These are phyloP conservation scores for Lissocephala sabroskyi DNA, from an alignment of 2,888 invertebrate genomes.

Conservation along the genomic window DNA sequence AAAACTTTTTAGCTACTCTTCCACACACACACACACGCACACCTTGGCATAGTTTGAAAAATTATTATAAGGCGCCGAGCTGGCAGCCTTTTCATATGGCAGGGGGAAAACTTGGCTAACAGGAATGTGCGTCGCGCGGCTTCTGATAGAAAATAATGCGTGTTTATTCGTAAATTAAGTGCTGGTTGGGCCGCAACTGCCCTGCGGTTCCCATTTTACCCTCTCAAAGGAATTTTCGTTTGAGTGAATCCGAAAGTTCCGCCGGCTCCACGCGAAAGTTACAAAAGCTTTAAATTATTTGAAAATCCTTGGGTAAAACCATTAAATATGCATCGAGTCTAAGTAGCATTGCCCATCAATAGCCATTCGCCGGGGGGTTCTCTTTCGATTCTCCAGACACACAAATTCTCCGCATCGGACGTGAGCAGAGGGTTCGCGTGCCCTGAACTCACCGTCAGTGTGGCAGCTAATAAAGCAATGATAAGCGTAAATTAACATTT, in stretches of 20 bases:
- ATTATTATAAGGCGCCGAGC: slow-evolving; percentile 62
- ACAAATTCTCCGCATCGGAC: no score
- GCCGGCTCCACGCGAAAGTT: not conserved
- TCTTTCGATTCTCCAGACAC: no score
- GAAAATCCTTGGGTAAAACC: slow-evolving; percentile 2
- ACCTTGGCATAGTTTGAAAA: slow-evolving; percentile 39
- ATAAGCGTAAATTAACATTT: slow-evolving; percentile 23
- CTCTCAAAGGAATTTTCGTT: slow-evolving; percentile 47
- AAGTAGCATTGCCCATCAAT: slow-evolving; percentile 43
- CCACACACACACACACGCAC: slow-evolving; percentile 11
- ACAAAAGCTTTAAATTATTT: not conserved
- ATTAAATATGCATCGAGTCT: slow-evolving; percentile 51
- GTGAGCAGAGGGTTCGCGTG: not conserved
- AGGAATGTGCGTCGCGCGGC: slow-evolving; percentile 16
- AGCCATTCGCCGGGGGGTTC: slow-evolving; percentile 26
- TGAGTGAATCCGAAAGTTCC: slow-evolving; percentile 30
- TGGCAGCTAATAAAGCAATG: slow-evolving; percentile 32
- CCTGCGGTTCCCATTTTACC: slow-evolving; percentile 42
- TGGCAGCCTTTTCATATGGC: slow-evolving; percentile 63
- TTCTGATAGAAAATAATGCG: slow-evolving; percentile 64
- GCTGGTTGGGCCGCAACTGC: slow-evolving; percentile 56
- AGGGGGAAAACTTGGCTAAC: slow-evolving; percentile 45
- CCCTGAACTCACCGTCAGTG: not conserved
- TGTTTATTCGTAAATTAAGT: slow-evolving; percentile 66
- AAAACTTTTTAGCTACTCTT: slow-evolving; percentile 41